Percentiles rank a stretch among this genome's conserved stretches.
These are phyloP conservation scores for Myopa tessellatipennis DNA, from an alignment of 2,888 invertebrate species.

Conservation along the genomic window DNA sequence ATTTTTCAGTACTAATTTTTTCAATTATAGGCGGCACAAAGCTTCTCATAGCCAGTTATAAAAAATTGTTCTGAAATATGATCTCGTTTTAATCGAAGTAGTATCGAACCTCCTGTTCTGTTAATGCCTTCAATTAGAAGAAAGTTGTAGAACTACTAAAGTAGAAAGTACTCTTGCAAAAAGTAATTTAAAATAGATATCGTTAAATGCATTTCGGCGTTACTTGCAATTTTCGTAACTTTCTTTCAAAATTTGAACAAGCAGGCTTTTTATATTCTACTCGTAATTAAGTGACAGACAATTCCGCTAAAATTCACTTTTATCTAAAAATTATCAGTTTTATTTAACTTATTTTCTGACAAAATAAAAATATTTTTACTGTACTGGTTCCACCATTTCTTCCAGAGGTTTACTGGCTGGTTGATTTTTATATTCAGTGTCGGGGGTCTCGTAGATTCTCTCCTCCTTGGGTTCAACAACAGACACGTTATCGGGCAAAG, in stretches of 20 bases:
- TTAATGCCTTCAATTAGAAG: no score
- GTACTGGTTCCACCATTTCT: constrained; percentile 60
- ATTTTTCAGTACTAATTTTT: no score
- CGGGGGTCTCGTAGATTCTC: constrained; percentile 70
- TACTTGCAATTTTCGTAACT: background rate
- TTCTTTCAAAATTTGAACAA: background rate
- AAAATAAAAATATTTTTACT: constrained; percentile 58
- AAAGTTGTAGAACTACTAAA: no score
- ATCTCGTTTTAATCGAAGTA: no score
- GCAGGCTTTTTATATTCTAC: background rate
- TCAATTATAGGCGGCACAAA: no score
- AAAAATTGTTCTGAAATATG: no score
- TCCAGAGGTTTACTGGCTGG: constrained; percentile 62
- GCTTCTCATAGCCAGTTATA: no score
- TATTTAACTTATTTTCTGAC: constrained; percentile 33
- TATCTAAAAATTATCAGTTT: constrained; percentile 40
- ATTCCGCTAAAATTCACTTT: background rate
- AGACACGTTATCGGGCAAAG: constrained; percentile 96
- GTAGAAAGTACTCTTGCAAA: no score
- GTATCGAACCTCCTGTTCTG: no score
- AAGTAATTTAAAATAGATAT: no score
- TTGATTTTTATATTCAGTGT: constrained; percentile 68
- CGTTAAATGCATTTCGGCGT: background rate
- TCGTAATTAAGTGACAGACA: background rate
- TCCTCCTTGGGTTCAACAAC: constrained; percentile 99